Evolutionary conservation across 2,888 invertebrate species (phyloP).

Genomic region (Stenodema calcarata): DNA sequence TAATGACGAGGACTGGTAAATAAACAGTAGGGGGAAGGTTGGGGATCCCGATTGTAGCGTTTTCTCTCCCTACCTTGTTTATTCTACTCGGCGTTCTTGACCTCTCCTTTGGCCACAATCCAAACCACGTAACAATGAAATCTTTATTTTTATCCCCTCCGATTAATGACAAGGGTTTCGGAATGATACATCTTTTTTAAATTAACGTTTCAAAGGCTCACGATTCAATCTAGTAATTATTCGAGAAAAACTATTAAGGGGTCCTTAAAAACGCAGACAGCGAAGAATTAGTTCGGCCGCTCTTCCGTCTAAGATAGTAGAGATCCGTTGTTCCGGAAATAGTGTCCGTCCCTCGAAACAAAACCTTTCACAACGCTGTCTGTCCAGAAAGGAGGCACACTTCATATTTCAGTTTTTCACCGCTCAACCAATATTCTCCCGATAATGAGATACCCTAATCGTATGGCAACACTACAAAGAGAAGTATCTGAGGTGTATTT

Average conservation of each 20-base stretch:
- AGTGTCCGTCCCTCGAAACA: background rate
- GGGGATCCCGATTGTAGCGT: background rate
- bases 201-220: background rate
- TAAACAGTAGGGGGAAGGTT: background rate
- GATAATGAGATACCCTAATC: background rate
- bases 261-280: background rate
- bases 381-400: background rate
- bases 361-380: background rate
- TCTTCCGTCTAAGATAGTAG: background rate
- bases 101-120: background rate
- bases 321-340: background rate
- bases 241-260: background rate
- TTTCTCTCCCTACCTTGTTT: background rate
- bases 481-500: background rate
- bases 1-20: background rate
- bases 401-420: background rate
- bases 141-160: background rate
- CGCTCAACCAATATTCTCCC: background rate
- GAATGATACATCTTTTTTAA: background rate
- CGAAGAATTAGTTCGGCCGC: background rate
- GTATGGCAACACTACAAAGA: background rate
- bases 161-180: background rate
- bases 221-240: background rate
- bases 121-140: conserved; percentile 5
- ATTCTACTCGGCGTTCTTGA: background rate